Base-by-base conservation (phyloP, 2,888 invertebrate species). In the Calephelis perditalis region DNA sequence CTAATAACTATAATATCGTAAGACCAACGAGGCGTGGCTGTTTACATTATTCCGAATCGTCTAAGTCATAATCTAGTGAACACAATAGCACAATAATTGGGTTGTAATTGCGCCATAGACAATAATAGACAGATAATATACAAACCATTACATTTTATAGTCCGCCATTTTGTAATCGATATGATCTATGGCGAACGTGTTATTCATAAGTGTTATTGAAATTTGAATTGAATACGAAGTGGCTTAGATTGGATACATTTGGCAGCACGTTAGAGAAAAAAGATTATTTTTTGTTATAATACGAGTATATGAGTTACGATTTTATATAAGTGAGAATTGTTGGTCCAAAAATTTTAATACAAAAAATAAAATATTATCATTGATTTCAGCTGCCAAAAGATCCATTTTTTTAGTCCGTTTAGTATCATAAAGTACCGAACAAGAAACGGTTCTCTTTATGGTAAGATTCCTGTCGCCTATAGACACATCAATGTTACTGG, bases 51-150 rank as follows among this genome's bases (percentile, higher is more conserved):
- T 62, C 62, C 57, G 58, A 65, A 66, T 64, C 63, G 65, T 63
- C 65, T 59, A 56, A 60, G 61, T 65, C 60, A 65, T 65, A 67
- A 68, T 69, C 64, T 65, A 67, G 62, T 58, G 67, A 65, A 70
- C 67, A 71, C 70, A 71, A 68, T 70, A 58, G 65, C 58, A 58
- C 62, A 58, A 68, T 71, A 71, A 73, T 73, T 70, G 69, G 63
- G 65, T 61, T 65, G 65, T 71, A 73, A 73, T 72, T 69, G 70
- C 67, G 68, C 47, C 69, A 70, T 67, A 70, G 66, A 70, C 65
- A 68, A 67, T 69, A 68, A 69, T 70, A 67, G 66, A 62, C 68
- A 63, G 63, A 68, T 68, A 70, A 67, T 69, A 67, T 63, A 63
- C 62, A 56, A 56, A 60, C 64, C 69, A 65, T 70, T 70, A 68